Conservation (phyloP, 1,140 invertebrate genomes). For the Leptopilina boulardi region DNA sequence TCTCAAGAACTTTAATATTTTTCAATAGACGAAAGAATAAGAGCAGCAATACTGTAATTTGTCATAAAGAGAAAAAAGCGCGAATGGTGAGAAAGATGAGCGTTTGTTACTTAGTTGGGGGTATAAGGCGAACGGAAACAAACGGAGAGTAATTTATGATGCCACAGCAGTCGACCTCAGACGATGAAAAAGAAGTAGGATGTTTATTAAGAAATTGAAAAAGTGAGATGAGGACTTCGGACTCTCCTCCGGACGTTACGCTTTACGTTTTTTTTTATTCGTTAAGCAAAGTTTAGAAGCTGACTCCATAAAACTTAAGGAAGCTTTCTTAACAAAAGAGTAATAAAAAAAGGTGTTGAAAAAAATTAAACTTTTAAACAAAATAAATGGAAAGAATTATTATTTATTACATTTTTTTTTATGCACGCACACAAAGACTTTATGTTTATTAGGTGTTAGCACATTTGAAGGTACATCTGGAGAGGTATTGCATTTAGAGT, state of each 20-base stretch:
- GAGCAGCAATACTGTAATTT: conserved; percentile 24
- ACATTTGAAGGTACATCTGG: background rate
- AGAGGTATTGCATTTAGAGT: background rate
- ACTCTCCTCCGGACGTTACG: background rate
- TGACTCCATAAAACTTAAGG: background rate
- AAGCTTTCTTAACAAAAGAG: background rate
- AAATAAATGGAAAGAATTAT: no score
- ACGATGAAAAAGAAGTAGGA: conserved; percentile 15
- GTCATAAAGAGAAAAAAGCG: conserved; percentile 24
- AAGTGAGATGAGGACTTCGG: conserved; percentile 18
- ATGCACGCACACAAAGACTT: no score
- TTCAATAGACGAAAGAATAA: background rate
- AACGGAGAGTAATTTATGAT: conserved; percentile 29
- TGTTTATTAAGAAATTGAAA: conserved; percentile 34
- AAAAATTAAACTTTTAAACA: no score
- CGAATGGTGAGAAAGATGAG: conserved; percentile 11
- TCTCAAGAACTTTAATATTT: background rate
- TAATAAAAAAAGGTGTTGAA: background rate
- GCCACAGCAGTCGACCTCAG: conserved; percentile 21
- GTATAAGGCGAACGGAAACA: conserved; percentile 12
- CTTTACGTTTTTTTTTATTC: background rate
- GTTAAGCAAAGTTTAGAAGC: background rate
- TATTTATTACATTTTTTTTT: no score
- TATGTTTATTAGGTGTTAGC: background rate
- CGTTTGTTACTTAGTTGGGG: conserved; percentile 25